Evolutionary conservation across 2,797 vertebrate species (phyloP), one percentile per base, ranked within the genome.

Genomic region (Phyllotis vaccarum): DNA sequence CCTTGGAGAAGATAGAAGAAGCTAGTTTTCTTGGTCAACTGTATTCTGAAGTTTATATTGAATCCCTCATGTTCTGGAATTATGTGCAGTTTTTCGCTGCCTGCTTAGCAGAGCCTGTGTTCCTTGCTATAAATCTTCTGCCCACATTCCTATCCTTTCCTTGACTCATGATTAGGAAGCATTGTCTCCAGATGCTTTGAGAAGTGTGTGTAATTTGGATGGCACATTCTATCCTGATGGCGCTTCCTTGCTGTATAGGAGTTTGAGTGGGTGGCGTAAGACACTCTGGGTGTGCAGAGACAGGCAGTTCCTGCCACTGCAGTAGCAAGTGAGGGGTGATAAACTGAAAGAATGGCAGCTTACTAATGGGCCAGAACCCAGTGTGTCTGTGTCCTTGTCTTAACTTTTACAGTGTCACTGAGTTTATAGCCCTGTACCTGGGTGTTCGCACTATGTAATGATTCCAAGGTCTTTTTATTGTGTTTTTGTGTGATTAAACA

Each of bases 391-490:
- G 49, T 93, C 90, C 40, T 93, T 76, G 75, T 66, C 40, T 91
- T 91, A 8, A 80, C 94, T 78, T 52, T 68, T 46, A 19, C 74
- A 96, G 74, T 21, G 9, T 70, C 82, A 9, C 6, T 29, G 62
- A 72, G 34, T 66, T 40, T 88, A 58, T 60, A 88, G 31, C 80
- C 90, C 3, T 94, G 17, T 89, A 78, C 83, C 64, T 86, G 88
- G 76, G 79, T 83, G 78, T 97, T 97, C 97, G 97, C 97, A 97
- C 97, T 97, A 66, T 95, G 80, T 95, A 91, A 96, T 91, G 79
- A 95, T 96, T 94, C 80, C 52, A 92, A 87, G 93, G 74, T 34
- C n/a, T 91, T 43, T 96, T 68, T 82, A n/a, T 94, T 97, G 81
- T 94, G 76, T 74, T 80, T 90, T 76, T 89, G 43, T 96, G 49